These are phyloP conservation scores for Melangyna quadrimaculata DNA, from an alignment of 2,888 invertebrate genomes.

Conservation along the genomic window DNA sequence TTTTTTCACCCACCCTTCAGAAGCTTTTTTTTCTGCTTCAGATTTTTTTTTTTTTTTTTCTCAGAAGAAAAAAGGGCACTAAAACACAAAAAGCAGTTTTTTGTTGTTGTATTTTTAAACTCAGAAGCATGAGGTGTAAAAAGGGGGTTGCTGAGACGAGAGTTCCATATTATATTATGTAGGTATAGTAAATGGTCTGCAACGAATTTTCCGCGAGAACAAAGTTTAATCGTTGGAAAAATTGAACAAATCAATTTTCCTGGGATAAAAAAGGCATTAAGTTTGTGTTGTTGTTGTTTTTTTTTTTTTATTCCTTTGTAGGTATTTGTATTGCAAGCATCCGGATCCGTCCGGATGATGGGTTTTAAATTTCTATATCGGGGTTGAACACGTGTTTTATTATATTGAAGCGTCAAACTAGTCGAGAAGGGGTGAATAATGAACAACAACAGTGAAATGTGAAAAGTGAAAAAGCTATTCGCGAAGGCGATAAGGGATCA, in stretches of 20 bases:
- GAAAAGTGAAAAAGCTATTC: constrained; percentile 16
- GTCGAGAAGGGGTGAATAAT: constrained; percentile 27
- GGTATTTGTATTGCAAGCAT: background rate
- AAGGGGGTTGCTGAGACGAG: background rate
- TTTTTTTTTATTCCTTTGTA: no score
- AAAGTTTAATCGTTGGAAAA: constrained; percentile 81
- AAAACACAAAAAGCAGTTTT: constrained; percentile 40
- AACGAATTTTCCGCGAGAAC: constrained; percentile 77
- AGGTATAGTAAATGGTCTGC: constrained; percentile 78
- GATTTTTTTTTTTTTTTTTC: constrained; percentile 14
- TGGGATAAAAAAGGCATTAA: constrained; percentile 73
- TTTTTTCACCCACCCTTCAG: constrained; percentile 40
- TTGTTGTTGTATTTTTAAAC: constrained; percentile 13
- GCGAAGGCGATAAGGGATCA: background rate
- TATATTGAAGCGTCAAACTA: constrained; percentile 31
- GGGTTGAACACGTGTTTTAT: constrained; percentile 66
- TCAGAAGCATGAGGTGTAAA: background rate
- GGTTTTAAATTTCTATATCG: constrained; percentile 68
- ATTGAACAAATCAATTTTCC: constrained; percentile 81
- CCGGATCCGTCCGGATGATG: no score
- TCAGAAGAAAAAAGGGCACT: background rate
- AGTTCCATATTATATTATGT: background rate
- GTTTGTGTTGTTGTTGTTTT: background rate
- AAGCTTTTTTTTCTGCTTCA: constrained; percentile 20
- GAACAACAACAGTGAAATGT: constrained; percentile 24